phyloP scores from a whole-genome alignment of 2,888 invertebrate genomes.

The Spodoptera littoralis region DNA sequence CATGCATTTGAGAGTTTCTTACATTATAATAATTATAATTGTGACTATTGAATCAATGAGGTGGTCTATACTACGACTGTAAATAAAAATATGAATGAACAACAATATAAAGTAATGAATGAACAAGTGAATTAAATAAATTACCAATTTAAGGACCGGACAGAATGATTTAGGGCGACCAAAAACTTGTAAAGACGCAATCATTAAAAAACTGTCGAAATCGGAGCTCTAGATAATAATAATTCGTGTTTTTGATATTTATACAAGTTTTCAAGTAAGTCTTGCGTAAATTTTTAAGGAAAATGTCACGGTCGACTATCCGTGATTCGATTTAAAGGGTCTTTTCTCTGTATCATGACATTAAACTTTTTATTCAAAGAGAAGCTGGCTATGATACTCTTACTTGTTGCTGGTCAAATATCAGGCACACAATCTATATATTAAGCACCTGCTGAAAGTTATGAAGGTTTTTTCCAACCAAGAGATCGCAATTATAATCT shows the following conservation, averaged over 20 bases:
- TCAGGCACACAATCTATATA: background rate
- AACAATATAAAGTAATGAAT: slow-evolving; percentile 23
- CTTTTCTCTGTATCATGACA: slow-evolving; percentile 48
- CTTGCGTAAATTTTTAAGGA: slow-evolving; percentile 69
- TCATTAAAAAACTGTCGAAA: slow-evolving; percentile 77
- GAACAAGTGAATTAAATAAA: slow-evolving; percentile 53
- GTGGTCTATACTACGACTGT: no score
- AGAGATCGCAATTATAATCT: no score
- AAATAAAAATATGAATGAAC: slow-evolving; percentile 19
- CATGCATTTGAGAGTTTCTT: no score
- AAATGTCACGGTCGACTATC: slow-evolving; percentile 83
- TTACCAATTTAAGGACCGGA: slow-evolving; percentile 53
- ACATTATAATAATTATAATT: no score
- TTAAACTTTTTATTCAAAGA: background rate
- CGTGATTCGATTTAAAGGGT: slow-evolving; percentile 74
- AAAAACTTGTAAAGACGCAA: slow-evolving; percentile 47
- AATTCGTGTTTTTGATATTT: slow-evolving; percentile 70
- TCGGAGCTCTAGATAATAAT: slow-evolving; percentile 71
- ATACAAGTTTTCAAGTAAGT: slow-evolving; percentile 69
- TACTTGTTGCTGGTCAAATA: no score
- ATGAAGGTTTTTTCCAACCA: background rate
- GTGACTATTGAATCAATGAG: no score
- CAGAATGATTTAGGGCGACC: slow-evolving; percentile 42
- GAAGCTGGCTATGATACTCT: no score
- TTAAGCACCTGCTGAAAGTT: background rate